Base-by-base conservation (phyloP, 2,113 vertebrate species). In the Sciurus niger region DNA sequence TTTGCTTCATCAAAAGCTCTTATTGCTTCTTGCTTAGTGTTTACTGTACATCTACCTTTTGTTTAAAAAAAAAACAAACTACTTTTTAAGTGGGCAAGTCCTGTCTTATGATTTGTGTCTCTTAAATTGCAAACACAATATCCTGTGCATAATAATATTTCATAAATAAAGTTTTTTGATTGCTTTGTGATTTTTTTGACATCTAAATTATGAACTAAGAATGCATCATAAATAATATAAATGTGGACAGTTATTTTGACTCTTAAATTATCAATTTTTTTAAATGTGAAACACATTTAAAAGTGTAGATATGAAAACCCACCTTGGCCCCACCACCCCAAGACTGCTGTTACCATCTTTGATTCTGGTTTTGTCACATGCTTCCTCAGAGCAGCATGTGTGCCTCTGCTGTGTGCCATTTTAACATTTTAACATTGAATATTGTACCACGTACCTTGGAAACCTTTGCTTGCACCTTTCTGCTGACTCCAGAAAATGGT, bases 251-350 rank as follows among this genome's bases (percentile, higher is more conserved):
- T 72, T 58, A 30, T 84, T 91, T 48, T 90, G 89, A n/a, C 78
- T 87, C 18, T 16, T 16, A 55, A 63, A 55, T 84, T 84, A 25
- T 68, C 70, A 6, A 2, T 65, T 77, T 80, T 77, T 89, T 96
- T 78, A 37, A 40, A 25, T 13, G 1, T 30, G 40, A 91, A 95
- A 72, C 20, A 53, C 63, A 32, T 88, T 37, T 32, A 43, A 68
- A 46, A 72, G 28, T 32, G 20, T 22, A 17, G 2, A 8, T 2
- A 6, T n/a, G 34, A 46, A 32, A 58, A 63, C 7, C 4, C 40
- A 22, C 13, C 17, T 67, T 2, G 0, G 0, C 3, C 1, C 9
- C 48, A 4, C 43, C 51, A 0, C 0, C 12, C 37, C 13, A 16
- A 3, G 20, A 43, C 28, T 8, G 0, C 37, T 11, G 10, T 72